Base-by-base conservation (phyloP, 2,113 vertebrate species). In the Chamaea fasciata region DNA sequence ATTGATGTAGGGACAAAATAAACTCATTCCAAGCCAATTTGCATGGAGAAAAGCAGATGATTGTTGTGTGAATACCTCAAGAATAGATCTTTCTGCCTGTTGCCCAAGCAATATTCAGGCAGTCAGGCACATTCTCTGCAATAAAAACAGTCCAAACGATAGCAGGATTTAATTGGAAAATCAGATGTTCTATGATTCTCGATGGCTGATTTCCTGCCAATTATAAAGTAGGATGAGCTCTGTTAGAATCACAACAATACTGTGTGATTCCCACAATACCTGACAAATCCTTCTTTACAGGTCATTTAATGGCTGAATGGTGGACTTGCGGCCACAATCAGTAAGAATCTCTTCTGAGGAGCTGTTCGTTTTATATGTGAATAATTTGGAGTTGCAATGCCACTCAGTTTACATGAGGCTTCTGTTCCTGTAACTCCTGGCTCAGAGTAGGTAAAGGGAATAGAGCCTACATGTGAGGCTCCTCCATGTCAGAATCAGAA, bases 121-220 rank as follows among this genome's bases (percentile, higher is more conserved):
- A 79, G 53, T 53, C n/a, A 74, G 65, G 62, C 75, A n/a, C 22
- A 47, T 60, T 44, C 60, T 59, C 47, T 83, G 18, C 75, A 67
- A 63, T 27, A 28, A 69, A 90, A 91, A 23, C 50, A 1, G 70
- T 57, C 88, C 33, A 77, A 62, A 85, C 47, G 31, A 9, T 7
- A 65, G 68, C 50, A 77, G 59, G 50, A 47, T 92, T 92, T 77
- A 88, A 80, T 52, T 74, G 52, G 76, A 81, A 94, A 94, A 94
- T 94, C 81, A 70, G 19, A 62, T 81, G 35, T 92, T 81, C 69
- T n/a, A 0, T 82, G 57, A 49, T 79, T 65, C 65, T 73, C 60
- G 65, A 42, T 70, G 70, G 37, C 33, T 92, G 76, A 71, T 94
- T 91, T 95, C 69, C 41, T 73, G 80, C 56, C 35, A 79, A 20